phyloP scores from a whole-genome alignment of 1,140 invertebrate species.

The Drosophila sp. region DNA sequence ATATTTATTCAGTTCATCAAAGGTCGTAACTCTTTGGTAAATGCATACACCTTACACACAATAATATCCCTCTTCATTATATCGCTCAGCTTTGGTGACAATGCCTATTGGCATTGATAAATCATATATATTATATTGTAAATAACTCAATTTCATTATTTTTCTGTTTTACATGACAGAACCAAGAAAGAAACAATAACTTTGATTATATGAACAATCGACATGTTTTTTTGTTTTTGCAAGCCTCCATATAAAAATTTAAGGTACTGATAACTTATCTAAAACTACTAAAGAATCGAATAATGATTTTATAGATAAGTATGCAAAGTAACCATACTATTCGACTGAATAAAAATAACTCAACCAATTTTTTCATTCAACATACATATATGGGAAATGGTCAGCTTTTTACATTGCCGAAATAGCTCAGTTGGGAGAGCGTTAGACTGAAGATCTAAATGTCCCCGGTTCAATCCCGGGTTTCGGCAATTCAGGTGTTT shows the following conservation, averaged over 20 bases:
- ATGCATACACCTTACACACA: slow-evolving; percentile 6
- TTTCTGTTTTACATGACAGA: background rate
- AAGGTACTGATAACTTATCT: too few relatives aligned
- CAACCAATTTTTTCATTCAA: too few relatives aligned
- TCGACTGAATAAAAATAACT: too few relatives aligned
- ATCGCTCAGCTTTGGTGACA: background rate
- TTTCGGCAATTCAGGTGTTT: slow-evolving; percentile 87
- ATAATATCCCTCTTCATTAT: slow-evolving; percentile 11
- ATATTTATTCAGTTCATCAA: slow-evolving; percentile 41
- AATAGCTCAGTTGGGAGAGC: slow-evolving; percentile 92
- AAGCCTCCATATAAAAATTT: too few relatives aligned
- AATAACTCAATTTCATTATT: background rate
- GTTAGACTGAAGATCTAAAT: slow-evolving; percentile 93
- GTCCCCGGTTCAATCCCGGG: slow-evolving; percentile 91
- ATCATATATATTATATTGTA: background rate
- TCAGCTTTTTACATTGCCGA: slow-evolving; percentile 87
- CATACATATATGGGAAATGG: too few relatives aligned
- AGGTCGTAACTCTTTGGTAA: slow-evolving; percentile 38
- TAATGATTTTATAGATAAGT: too few relatives aligned
- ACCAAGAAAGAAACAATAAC: background rate
- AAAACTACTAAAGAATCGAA: too few relatives aligned
- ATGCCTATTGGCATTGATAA: slow-evolving; percentile 15
- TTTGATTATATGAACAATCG: too few relatives aligned
- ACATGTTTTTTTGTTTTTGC: background rate
- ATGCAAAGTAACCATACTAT: too few relatives aligned